Evolutionary conservation across 2,113 vertebrate genomes (phyloP), one percentile per base, ranked within the genome.

Genomic region (Choloepus hoffmanni): DNA sequence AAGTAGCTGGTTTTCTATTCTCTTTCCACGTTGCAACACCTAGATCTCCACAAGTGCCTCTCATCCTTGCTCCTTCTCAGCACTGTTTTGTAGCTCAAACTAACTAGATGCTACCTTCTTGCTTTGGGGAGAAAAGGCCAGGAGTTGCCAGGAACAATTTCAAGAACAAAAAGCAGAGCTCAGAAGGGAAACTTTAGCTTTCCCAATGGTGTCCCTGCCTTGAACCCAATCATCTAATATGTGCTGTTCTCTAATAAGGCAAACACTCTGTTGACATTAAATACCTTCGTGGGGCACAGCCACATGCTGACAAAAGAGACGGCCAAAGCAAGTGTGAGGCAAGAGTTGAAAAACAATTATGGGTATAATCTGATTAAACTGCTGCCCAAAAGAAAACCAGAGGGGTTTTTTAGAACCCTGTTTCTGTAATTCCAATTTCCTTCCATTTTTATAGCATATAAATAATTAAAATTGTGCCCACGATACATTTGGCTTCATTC

Each of bases 381-480:
- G 60, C 76, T 97, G 90, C 88, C 98, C 98, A 98, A 95, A 97
- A 98, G 96, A 96, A 97, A 97, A 95, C 79, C 89, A 96, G 95
- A 97, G 74, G 88, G 93, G 62, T 79, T 96, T 97, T 97, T 97
- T 92, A 96, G 96, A 97, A 95, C 65, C 72, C 86, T 98, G 97
- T 98, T 98, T 98, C 98, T 98, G 96, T 97, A 98, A 98, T 97
- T 98, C 96, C 53, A 11, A 98, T 98, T 98, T 98, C 96, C 95
- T 98, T 97, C 97, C 94, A 93, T 97, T 98, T 98, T 98, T 98
- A 98, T 92, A 97, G 97, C 97, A 97, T 96, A 98, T 98, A 98
- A 98, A 98, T 98, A 98, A 98, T 98, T 97, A 95, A 98, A 98
- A 98, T 98, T 98, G 97, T 73, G 73, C 83, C 97, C 97, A 98